Evolutionary conservation across 2,888 invertebrate species (phyloP), one percentile per base, ranked within the genome.

Genomic region (Stenichneumon culpator): DNA sequence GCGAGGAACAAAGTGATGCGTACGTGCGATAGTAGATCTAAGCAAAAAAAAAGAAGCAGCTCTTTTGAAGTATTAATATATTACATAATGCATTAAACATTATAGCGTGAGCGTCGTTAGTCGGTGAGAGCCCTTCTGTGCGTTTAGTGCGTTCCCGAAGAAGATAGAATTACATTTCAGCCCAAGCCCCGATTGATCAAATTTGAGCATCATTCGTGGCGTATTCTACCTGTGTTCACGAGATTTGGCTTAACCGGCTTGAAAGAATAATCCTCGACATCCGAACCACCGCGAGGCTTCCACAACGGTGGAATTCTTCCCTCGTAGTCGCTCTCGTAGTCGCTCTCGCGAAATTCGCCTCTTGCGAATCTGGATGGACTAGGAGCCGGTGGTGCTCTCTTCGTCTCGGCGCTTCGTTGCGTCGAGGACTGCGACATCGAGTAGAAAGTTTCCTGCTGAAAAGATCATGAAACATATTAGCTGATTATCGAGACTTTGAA

Each of bases 291-390:
- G 92, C 90, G 93, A 36, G 96, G 95, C 57, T 95, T 95, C 95
- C 96, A 96, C 11, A 95, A 94, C 1, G 96, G 95, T 79, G 95
- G 95, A 90, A 96, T 96, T 87, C 95, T 95, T 79, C 95, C 95
- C 84, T 96, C 96, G 86, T 96, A 95, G 90, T 97, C 97, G 90
- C 96, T 97, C 93, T 96, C 96, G 90, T 96, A 96, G 91, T 97
- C 97, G 90, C 96, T 97, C 92, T 96, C 96, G 74, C 95, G 94
- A 92, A 96, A 96, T 93, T 96, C 96, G 87, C 96, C 95, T 92
- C 95, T 96, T 25, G 95, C 93, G 92, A 96, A 97, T 93, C 95
- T 96, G 32, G 96, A 96, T 79, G 96, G 96, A 93, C 95, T 96
- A 77, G 95, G 70, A 95, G 95, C 54, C 95, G 95, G 2, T 94